A percentile compares a stretch with the other conserved stretches of the same genome.
Evolutionary conservation across 92 coral and sea anemone genomes (phyloP).

Genomic region (Porites divaricata): DNA sequence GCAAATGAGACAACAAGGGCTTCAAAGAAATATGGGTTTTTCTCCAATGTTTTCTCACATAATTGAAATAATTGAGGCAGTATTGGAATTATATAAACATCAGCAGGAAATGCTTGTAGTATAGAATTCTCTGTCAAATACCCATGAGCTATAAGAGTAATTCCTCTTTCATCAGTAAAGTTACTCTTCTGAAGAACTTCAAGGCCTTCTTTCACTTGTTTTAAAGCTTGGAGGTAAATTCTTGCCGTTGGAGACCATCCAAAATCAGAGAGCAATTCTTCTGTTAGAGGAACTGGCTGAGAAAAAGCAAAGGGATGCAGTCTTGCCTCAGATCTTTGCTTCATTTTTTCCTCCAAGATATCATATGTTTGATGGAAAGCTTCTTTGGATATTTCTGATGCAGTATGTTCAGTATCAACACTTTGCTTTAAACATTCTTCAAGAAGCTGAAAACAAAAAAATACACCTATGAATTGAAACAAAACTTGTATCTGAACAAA

Average conservation of each 20-base stretch:
- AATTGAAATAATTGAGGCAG: not conserved
- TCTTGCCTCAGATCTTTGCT: not conserved
- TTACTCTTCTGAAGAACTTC: slow-evolving; percentile 58
- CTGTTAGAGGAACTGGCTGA: slow-evolving; percentile 60
- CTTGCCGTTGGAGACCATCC: slow-evolving; percentile 81
- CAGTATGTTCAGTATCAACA: not conserved
- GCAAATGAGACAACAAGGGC: slow-evolving; percentile 51
- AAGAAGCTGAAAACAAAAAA: slow-evolving; percentile 22
- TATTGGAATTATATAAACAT: not conserved
- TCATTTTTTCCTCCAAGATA: slow-evolving; percentile 4
- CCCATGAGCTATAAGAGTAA: slow-evolving; percentile 62
- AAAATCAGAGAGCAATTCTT: slow-evolving; percentile 55
- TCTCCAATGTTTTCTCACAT: not conserved
- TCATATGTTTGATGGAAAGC: not conserved
- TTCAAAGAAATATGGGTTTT: slow-evolving; percentile 62
- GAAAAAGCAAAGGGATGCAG: slow-evolving; percentile 58
- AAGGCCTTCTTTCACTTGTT: slow-evolving; percentile 65
- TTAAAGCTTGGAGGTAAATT: slow-evolving; percentile 68
- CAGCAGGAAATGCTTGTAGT: slow-evolving; percentile 38
- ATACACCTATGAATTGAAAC: not conserved
- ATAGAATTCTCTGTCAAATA: slow-evolving; percentile 63
- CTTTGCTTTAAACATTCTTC: not conserved
- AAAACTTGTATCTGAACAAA: too few species aligned
- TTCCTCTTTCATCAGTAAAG: slow-evolving; percentile 62
- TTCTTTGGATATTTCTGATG: slow-evolving; percentile 5